Evolutionary conservation across 1,140 invertebrate species (phyloP), one percentile per base, ranked within the genome.

Genomic region (Tetramorium simillimum): DNA sequence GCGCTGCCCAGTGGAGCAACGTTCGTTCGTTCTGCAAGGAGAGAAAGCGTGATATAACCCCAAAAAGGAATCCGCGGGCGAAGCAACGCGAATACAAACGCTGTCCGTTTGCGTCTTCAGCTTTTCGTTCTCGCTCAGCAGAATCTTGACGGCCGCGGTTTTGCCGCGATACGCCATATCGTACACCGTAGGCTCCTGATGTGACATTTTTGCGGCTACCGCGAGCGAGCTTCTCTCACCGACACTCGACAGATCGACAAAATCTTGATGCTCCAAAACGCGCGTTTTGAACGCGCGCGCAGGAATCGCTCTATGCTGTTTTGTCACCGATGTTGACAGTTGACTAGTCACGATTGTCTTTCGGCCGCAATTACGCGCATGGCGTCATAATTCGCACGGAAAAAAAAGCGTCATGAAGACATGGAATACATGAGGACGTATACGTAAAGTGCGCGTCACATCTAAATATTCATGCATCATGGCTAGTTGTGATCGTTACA

Each of bases 1-100:
- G 94, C 24, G 96, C 95, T 75, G 97, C 97, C 97, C 97, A 97
- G 91, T 98, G 97, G 72, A 97, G 92, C 65, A 96, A 95, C 85
- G 96, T 93, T 89, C 96, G 93, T 82, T 93, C 94, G 93, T 95
- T 97, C 97, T 97, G 80, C 53, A 82, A 70, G 7, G 56, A 53
- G 3, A 24, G 21, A 16, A 43, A 14, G 24, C 0, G 72, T 37
- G 16, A 43, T 24, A 81, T 89, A 90, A 87, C 69, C 87, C 88
- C 12, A 78, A 69, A 62, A n/a, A 4, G 24, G n/a, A 63, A 33
- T 33, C 33, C 4, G 10, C 10, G 4, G 18, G 63, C 0, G 4
- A 4, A 16, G 16, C 24, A 3, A 2, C n/a, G 10, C 2, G 33
- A 18, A 40, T 88, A 92, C 92, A 33, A 87, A 95, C 95, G 21